Conservation (phyloP, 2,888 invertebrate genomes). For the Drosophila niveifrons region DNA sequence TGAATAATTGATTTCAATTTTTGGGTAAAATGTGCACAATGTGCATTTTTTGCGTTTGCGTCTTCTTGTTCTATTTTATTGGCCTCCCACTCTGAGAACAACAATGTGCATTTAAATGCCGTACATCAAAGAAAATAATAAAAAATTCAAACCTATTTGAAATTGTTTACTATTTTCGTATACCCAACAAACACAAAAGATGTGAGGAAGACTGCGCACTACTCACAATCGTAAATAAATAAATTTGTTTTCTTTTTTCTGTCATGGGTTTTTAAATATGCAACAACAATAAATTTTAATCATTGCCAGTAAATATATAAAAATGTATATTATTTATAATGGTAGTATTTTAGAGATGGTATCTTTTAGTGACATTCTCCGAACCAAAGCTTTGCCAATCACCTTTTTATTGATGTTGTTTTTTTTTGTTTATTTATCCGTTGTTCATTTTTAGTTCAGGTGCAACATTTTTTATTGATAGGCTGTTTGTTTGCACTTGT, state of each 20-base stretch:
- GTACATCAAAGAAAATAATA: constrained; percentile 40
- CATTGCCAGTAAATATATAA: background rate
- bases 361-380: background rate
- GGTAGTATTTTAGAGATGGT: constrained; percentile 1
- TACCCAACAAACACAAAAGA: background rate
- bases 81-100: constrained; percentile 3
- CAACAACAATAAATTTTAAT: background rate
- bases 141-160: constrained; percentile 37
- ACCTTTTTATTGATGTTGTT: constrained; percentile 3
- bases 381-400: background rate
- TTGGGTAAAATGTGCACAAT: constrained; percentile 35
- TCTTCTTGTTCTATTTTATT: constrained; percentile 17
- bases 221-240: background rate
- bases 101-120: constrained; percentile 56
- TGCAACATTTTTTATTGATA: constrained; percentile 63
- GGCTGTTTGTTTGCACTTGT: constrained; percentile 40
- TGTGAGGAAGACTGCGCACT: background rate
- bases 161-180: constrained; percentile 38
- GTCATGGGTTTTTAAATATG: too few species aligned
- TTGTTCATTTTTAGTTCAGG: constrained; percentile 40
- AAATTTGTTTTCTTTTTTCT: background rate
- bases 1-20: constrained; percentile 70
- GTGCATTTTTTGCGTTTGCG: constrained; percentile 31
- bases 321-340: background rate
- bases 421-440: constrained; percentile 19